A percentile compares a stretch with the other conserved stretches of the same genome.
These are phyloP conservation scores for Athetis lepigone DNA, from an alignment of 2,888 invertebrate genomes.

Conservation along the genomic window DNA sequence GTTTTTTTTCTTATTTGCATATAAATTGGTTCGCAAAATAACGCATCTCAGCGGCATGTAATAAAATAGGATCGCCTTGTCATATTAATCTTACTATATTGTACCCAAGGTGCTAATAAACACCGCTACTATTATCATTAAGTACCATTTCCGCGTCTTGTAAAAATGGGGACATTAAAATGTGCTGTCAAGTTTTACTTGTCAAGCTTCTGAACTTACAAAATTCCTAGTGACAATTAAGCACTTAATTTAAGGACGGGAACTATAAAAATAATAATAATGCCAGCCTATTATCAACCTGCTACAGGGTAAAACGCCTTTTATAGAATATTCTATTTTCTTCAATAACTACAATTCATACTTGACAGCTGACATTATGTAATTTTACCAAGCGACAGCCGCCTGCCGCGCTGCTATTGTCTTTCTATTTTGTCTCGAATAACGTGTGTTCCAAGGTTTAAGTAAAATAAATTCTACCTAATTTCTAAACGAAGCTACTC, in stretches of 20 bases:
- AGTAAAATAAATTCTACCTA: not conserved
- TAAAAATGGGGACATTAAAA: constrained; percentile 19
- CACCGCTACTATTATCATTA: constrained; percentile 13
- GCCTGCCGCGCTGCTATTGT: no score
- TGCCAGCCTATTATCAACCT: no score
- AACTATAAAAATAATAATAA: not conserved
- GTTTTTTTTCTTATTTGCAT: constrained; percentile 21
- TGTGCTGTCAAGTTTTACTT: not conserved
- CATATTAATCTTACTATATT: constrained; percentile 26
- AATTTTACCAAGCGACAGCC: no score
- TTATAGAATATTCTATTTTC: not conserved
- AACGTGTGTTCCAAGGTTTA: no score
- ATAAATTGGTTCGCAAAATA: constrained; percentile 22
- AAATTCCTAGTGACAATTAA: constrained; percentile 7
- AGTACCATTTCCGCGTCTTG: constrained; percentile 10
- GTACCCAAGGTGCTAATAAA: constrained; percentile 35
- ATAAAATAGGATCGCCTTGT: constrained; percentile 26
- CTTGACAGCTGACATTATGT: not conserved
- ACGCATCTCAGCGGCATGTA: constrained; percentile 2
- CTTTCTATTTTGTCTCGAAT: no score
- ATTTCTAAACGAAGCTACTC: not conserved
- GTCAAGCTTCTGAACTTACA: not conserved
- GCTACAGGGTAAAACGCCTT: no score
- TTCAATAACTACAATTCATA: not conserved
- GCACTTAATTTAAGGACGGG: not conserved